Conservation (phyloP, 2,113 vertebrate genomes). For the Anguilla japonica region DNA sequence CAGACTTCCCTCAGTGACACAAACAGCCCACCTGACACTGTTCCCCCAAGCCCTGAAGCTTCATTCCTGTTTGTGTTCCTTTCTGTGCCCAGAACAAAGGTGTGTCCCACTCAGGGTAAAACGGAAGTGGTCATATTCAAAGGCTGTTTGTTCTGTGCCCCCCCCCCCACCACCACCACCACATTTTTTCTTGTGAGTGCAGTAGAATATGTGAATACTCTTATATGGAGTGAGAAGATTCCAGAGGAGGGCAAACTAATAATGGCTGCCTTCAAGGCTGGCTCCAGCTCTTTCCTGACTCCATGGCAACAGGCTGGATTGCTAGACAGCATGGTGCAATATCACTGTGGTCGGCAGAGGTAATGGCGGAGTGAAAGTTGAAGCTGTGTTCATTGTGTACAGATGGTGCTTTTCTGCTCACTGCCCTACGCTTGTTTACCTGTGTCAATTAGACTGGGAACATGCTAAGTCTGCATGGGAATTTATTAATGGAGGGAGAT, state of each 20-base stretch:
- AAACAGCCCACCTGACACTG: neutral
- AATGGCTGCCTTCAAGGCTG: constrained; percentile 44
- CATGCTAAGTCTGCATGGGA: constrained; percentile 39
- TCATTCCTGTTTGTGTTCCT: constrained; percentile 12
- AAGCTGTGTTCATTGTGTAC: constrained; percentile 31
- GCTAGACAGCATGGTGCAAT: constrained; percentile 34
- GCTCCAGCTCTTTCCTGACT: constrained; percentile 8
- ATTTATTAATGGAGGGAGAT: constrained; percentile 43
- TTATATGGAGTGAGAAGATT: constrained; percentile 27
- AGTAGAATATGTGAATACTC: neutral
- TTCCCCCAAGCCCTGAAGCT: neutral
- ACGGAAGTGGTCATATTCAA: neutral
- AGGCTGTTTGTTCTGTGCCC: neutral
- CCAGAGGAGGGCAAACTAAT: constrained; percentile 20
- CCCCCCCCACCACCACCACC: neutral
- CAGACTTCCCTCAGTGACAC: neutral
- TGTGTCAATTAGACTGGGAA: constrained; percentile 41
- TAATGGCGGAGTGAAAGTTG: constrained; percentile 19
- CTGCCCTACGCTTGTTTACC: constrained; percentile 19
- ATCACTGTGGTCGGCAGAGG: constrained; percentile 24
- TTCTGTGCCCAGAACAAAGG: constrained; percentile 22
- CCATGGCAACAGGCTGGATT: constrained; percentile 48
- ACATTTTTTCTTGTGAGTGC: neutral
- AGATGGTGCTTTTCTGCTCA: neutral
- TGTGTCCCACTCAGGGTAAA: neutral